These are phyloP conservation scores for Alviniconcha strummeri DNA, from an alignment of 2,888 invertebrate species.

Conservation along the genomic window DNA sequence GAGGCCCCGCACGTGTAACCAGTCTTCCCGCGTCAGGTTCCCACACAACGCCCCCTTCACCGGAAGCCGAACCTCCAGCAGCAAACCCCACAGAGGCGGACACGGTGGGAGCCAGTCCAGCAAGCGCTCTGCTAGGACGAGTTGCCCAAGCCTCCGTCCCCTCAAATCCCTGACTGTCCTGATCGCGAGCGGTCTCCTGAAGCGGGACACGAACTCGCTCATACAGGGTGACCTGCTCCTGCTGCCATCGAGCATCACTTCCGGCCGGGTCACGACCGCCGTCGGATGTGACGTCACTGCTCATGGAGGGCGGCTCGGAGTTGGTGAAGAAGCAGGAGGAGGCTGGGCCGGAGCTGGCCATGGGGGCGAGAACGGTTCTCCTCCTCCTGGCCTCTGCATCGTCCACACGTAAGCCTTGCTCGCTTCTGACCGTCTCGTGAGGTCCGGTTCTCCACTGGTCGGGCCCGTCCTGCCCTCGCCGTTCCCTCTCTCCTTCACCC, in stretches of 20 bases:
- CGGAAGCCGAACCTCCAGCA: too few relatives aligned
- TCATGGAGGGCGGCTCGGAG: constrained; percentile 3
- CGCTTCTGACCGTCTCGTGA: background rate
- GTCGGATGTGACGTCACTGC: background rate
- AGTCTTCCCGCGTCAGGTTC: too few relatives aligned
- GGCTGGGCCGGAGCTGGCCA: background rate
- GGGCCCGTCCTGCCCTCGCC: background rate
- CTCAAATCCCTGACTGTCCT: background rate
- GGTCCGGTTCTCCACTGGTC: background rate
- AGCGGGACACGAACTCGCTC: background rate
- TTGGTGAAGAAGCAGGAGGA: constrained; percentile 17
- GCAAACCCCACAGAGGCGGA: too few relatives aligned
- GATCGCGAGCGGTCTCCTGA: constrained; percentile 16
- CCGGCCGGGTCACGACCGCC: background rate
- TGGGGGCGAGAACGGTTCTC: too few relatives aligned
- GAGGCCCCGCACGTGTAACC: too few relatives aligned
- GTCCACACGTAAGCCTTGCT: background rate
- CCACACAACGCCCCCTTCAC: too few relatives aligned
- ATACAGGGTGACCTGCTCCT: background rate
- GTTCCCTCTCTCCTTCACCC: background rate
- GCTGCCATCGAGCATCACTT: background rate
- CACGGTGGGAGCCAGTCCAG: background rate
- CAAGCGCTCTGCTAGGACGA: background rate
- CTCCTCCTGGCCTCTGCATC: background rate
- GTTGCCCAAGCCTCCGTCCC: background rate